Base-by-base conservation (phyloP, 2,888 invertebrate species). In the Pomacea canaliculata region DNA sequence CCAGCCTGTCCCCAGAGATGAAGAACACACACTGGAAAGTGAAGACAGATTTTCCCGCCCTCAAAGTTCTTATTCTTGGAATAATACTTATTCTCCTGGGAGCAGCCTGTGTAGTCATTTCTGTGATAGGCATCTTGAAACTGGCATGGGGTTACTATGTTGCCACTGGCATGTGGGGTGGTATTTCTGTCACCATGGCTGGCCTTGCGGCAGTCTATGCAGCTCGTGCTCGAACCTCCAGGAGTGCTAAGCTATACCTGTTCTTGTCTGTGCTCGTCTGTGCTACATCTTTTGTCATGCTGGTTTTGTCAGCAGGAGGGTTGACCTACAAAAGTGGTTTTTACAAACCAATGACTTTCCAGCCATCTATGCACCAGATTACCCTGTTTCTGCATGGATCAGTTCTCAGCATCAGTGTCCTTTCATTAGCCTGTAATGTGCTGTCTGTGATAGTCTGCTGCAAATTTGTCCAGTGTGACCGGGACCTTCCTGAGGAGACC, bases 151-250 rank as follows among this genome's bases (percentile, higher is more conserved):
- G 89, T 49, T 83, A 87, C 76, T 86, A 87, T 76, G 82, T 85
- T 23, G 86, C 82, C 19, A 83, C 87, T n/a, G 89, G 89, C 9
- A 83, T 88, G 75, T 89, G 89, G 89, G 82, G 85, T 37, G 88
- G 89, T 8, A 80, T 80, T 4, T 76, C 83, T 23, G 80, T 85
- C 60, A 79, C 85, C 23, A 48, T 84, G 18, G 80, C 85, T 59
- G 88, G 87, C 49, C 78, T 86, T 48, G 80, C 82, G 71, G 87
- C 86, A 51, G 82, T 86, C 27, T 81, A 84, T 71, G 82, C 83
- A 7, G 82, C 85, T 27, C 82, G 83, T 74, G 79, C 82, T 48
- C 83, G 81, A 69, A 82, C 81, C 37, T 77, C 83, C 9, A 79
- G 81, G 48, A 81, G 81, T 70, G 85, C 85, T 56, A 86, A 84